A percentile compares a stretch with the other conserved stretches of the same genome.
phyloP scores from a whole-genome alignment of 23 tunicate genomes.

The Halocynthia roretzi region DNA sequence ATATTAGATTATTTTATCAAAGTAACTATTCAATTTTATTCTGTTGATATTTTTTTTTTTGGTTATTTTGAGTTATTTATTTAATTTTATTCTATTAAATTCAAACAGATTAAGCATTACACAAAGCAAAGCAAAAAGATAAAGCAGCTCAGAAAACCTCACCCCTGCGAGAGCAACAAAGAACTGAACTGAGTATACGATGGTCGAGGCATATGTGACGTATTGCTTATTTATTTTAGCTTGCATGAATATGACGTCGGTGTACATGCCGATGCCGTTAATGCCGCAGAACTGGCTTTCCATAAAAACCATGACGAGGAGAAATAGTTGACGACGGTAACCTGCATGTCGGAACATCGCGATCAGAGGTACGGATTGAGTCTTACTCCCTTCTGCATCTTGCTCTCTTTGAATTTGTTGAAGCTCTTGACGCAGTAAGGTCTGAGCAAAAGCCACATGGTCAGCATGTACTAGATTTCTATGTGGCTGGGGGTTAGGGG shows the following conservation, averaged over 20 bases:
- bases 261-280: slow-evolving; percentile 79
- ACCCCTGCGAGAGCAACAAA: slow-evolving; percentile 77
- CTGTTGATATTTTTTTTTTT: no score
- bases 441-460: slow-evolving; percentile 16
- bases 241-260: slow-evolving; percentile 41
- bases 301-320: slow-evolving; percentile 67
- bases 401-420: slow-evolving; percentile 32
- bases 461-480: neutral
- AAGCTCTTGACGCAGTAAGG: slow-evolving; percentile 27
- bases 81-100: neutral
- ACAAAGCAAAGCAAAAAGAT: neutral
- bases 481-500: no score
- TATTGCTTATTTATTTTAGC: slow-evolving; percentile 34
- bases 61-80: no score
- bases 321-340: slow-evolving; percentile 52
- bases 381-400: slow-evolving; percentile 19
- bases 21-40: neutral
- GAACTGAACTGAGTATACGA: slow-evolving; percentile 73
- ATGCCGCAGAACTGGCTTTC: slow-evolving; percentile 89
- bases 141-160: slow-evolving; percentile 2
- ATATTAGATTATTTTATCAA: neutral
- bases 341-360: slow-evolving; percentile 30
- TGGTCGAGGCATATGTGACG: slow-evolving; percentile 65
- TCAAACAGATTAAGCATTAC: neutral
- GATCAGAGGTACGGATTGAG: slow-evolving; percentile 28